Percentiles rank a stretch among this genome's conserved stretches.
Evolutionary conservation across 2,888 invertebrate genomes (phyloP).

Genomic region (Marronus borbonicus): DNA sequence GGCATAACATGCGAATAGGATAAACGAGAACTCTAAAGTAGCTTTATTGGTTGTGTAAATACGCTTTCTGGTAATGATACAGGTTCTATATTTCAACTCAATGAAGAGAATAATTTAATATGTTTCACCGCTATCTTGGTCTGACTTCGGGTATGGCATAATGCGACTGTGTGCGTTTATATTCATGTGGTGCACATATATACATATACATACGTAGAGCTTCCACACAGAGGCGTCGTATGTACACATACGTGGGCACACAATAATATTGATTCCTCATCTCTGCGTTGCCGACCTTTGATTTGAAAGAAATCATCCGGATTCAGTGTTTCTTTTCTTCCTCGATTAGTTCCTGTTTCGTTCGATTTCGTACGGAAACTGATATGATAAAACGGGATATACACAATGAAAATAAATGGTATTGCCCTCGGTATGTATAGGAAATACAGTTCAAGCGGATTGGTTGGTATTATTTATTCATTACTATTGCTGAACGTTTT

Average conservation of each 20-base stretch:
- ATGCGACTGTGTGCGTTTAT: conserved; percentile 29
- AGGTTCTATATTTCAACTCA: conserved; percentile 50
- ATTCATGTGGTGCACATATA: conserved; percentile 37
- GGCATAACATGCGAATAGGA: conserved; percentile 49
- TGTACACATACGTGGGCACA: conserved; percentile 16
- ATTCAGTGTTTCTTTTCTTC: conserved; percentile 45
- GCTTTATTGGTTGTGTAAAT: conserved; percentile 54
- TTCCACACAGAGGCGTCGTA: not conserved
- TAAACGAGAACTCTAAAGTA: conserved; percentile 49
- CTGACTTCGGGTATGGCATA: conserved; percentile 37
- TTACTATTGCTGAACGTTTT: conserved; percentile 6
- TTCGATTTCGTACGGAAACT: conserved; percentile 36
- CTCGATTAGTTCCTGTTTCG: conserved; percentile 40
- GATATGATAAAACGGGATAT: conserved; percentile 38
- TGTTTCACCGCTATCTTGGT: conserved; percentile 48
- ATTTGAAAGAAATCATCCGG: conserved; percentile 43
- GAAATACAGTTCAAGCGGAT: conserved; percentile 1
- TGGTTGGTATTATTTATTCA: conserved; percentile 18
- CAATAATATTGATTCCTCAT: conserved; percentile 45
- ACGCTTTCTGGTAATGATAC: conserved; percentile 52
- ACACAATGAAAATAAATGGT: conserved; percentile 30
- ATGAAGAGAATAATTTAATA: conserved; percentile 52
- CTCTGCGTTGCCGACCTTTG: conserved; percentile 24
- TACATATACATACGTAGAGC: not conserved
- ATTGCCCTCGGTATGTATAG: not conserved